Conservation (phyloP, 2,797 vertebrate species). For the Sebastes vulpes region DNA sequence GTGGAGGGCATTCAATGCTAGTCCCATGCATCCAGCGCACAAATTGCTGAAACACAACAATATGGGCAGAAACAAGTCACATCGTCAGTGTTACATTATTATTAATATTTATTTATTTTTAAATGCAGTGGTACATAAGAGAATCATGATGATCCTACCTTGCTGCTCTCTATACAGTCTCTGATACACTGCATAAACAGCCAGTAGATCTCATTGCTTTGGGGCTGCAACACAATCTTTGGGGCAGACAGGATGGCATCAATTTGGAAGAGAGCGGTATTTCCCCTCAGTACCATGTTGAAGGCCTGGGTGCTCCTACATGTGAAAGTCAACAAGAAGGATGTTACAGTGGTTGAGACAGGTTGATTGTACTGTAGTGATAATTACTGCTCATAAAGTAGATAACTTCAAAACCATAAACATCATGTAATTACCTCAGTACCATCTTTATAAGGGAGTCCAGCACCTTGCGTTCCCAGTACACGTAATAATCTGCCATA, state of each 20-base stretch:
- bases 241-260: constrained; percentile 89
- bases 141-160: constrained; percentile 81
- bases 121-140: neutral
- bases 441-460: constrained; percentile 89
- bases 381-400: neutral
- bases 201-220: constrained; percentile 87
- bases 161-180: constrained; percentile 91
- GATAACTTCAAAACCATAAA: neutral
- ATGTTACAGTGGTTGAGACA: neutral
- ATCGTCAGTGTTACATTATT: neutral
- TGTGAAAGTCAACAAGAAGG: constrained; percentile 5
- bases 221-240: constrained; percentile 90
- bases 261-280: constrained; percentile 88
- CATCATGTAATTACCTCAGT: constrained; percentile 85
- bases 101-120: neutral
- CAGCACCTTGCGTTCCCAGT: constrained; percentile 92
- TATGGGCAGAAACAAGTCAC: neutral
- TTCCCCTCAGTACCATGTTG: constrained; percentile 83
- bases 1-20: constrained; percentile 92
- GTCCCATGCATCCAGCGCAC: constrained; percentile 94
- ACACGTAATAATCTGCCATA: constrained; percentile 89
- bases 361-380: neutral
- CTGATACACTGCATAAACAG: constrained; percentile 87
- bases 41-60: constrained; percentile 85
- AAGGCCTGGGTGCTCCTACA: constrained; percentile 91